Base-by-base conservation (phyloP, 2,797 vertebrate species). In the Sebastiscus tertius region DNA sequence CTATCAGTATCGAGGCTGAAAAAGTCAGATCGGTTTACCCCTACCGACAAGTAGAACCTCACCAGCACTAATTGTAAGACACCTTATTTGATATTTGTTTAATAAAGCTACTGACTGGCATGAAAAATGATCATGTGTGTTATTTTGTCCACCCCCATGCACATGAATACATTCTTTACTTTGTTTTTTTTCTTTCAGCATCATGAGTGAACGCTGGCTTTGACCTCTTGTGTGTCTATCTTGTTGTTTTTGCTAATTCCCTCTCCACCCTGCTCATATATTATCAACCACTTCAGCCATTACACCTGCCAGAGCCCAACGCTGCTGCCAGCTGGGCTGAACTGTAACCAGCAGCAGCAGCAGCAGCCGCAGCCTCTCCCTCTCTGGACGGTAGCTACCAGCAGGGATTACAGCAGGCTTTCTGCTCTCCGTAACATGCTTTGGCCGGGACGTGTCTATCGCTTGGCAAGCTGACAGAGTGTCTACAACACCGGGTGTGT, bases 341-440 rank as follows among this genome's bases (percentile, higher is more conserved):
- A 18, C 49, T 24, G 68, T 18, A 7, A 16, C 72, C 72, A 42
- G 0, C 39, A 42, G 1, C 39, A 42, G 39, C 39, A 42, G 39
- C 63, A 20, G 79, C 65, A 27, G 60, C 81, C 24, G 24, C 24
- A 18, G 60, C 75, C 49, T 42, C 33, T 75, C 60, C 52, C 64
- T 66, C 73, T 54, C 73, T 31, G 68, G 20, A 64, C 69, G 29
- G 66, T 60, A 34, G 67, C 73, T 26, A n/a, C 68, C 11, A 68
- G 79, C 54, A 52, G 62, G 77, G 81, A 87, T 89, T 81, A 88
- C 81, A 82, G 61, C 52, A 42, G 39, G n/a, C 52, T 18, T 10
- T 26, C 46, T 10, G 78, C 68, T 82, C n/a, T 55, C 75, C 59
- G 24, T 88, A 49, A 56, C 81, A 70, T 33, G 62, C 77, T 71